phyloP scores from a whole-genome alignment of 2,797 vertebrate genomes.

The Synaphobranchus kaupii region DNA sequence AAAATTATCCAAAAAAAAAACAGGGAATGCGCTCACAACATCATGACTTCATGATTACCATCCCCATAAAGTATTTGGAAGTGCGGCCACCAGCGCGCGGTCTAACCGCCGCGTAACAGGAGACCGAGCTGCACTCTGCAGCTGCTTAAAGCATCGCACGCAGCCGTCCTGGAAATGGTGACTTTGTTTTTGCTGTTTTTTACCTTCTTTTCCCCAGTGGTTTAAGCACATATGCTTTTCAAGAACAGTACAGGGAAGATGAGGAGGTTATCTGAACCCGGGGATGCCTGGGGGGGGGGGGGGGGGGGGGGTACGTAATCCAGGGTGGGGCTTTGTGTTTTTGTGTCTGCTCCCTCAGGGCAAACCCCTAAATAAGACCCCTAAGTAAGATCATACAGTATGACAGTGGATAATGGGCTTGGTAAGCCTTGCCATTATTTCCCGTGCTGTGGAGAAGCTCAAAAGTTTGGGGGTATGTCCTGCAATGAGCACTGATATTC shows the following conservation, averaged over 20 bases:
- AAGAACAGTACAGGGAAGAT: background rate
- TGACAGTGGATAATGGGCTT: background rate
- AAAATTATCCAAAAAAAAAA: slow-evolving; percentile 17
- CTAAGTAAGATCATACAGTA: background rate
- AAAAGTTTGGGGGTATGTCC: no score
- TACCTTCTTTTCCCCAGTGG: background rate
- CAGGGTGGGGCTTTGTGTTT: background rate
- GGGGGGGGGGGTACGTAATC: background rate
- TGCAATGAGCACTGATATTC: no score
- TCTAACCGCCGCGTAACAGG: background rate
- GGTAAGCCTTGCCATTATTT: background rate
- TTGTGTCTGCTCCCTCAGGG: background rate
- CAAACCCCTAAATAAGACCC: background rate
- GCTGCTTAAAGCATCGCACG: slow-evolving; percentile 8
- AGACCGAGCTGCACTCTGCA: background rate
- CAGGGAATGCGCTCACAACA: slow-evolving; percentile 43
- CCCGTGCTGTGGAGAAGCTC: background rate
- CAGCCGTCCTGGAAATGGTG: background rate
- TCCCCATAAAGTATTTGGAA: slow-evolving; percentile 47
- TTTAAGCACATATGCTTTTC: background rate
- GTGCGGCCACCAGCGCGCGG: background rate
- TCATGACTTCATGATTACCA: slow-evolving; percentile 49
- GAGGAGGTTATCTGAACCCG: background rate
- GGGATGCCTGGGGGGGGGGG: background rate
- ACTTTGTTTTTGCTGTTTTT: background rate